These are phyloP conservation scores for Rhynchonycteris naso DNA, from an alignment of 2,797 vertebrate genomes.

Conservation along the genomic window DNA sequence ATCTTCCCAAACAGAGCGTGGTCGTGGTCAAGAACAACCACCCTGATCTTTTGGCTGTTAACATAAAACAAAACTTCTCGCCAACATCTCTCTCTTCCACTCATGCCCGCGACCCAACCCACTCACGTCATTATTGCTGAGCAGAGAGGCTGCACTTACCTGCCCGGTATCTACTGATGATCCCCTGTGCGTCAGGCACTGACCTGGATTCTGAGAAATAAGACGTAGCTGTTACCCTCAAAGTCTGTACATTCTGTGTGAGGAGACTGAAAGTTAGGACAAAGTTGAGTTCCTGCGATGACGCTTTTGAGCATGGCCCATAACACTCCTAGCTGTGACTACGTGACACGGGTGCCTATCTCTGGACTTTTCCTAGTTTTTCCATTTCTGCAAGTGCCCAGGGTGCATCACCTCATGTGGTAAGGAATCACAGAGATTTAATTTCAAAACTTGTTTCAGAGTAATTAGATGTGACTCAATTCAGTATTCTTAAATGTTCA, in stretches of 20 bases:
- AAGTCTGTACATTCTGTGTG: neutral
- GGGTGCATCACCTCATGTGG: neutral
- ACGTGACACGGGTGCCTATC: neutral
- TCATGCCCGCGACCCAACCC: neutral
- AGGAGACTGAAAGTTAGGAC: no score
- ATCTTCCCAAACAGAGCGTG: neutral
- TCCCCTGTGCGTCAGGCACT: no score
- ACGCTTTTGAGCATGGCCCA: rapidly evolving
- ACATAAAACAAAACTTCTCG: neutral
- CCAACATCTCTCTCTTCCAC: neutral
- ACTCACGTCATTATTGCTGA: no score
- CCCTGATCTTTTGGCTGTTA: neutral
- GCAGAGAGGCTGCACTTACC: rapidly evolving
- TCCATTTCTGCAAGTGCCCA: neutral
- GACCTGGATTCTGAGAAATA: neutral
- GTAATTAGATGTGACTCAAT: neutral
- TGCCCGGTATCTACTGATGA: neutral
- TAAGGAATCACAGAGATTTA: neutral
- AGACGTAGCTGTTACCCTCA: rapidly evolving
- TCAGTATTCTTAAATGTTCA: neutral
- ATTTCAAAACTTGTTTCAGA: neutral
- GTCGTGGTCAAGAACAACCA: neutral
- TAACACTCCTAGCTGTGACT: rapidly evolving
- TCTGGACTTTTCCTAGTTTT: neutral
- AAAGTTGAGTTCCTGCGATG: rapidly evolving